Base-by-base conservation (phyloP, 2,888 invertebrate genomes). In the Yponomeuta malinellus region DNA sequence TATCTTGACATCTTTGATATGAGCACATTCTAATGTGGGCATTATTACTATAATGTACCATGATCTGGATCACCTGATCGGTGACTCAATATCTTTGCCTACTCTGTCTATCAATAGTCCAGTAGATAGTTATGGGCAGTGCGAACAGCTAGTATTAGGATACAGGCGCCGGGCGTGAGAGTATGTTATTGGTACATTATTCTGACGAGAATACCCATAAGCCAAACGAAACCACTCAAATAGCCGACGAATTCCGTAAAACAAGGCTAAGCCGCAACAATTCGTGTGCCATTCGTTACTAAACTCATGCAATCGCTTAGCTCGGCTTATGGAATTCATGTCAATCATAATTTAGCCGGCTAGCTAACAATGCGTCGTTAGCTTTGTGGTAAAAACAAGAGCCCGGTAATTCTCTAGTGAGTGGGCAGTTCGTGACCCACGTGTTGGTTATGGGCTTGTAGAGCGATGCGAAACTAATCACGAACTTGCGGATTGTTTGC, bases 291-390 rank as follows among this genome's bases (percentile, higher is more conserved):
- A 12, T 59, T 59, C 52, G 52, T 59, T 59, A 59, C 52, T 59
- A 15, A 59, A 59, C 52, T 59, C 15, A 12, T 12, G 52, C 52
- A 59, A 59, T 59, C 52, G 52, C 52, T 59, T 43, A 43, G 43
- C 43, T 43, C 43, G 43, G 43, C 43, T 43, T 59, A 59, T 59
- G 76, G 73, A 37, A 43, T 67, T 67, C 67, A 29, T 68, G 68
- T 68, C 68, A 68, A 68, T 68, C 68, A 68, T 68, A 68, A 68
- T 68, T 68, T 68, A 10, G 48, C 68, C 2, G 15, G 48, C 23
- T 10, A 68, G 68, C 15, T 29, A 48, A 68, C 48, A 68, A 68
- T 68, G 29, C 43, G 68, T 48, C 48, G 52, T 68, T 48, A 68
- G 48, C 68, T 23, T 29, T 12, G 10, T 52, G 52, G 68, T 48